Conservation (phyloP, 1,140 invertebrate species). For the Monochamus saltuarius region DNA sequence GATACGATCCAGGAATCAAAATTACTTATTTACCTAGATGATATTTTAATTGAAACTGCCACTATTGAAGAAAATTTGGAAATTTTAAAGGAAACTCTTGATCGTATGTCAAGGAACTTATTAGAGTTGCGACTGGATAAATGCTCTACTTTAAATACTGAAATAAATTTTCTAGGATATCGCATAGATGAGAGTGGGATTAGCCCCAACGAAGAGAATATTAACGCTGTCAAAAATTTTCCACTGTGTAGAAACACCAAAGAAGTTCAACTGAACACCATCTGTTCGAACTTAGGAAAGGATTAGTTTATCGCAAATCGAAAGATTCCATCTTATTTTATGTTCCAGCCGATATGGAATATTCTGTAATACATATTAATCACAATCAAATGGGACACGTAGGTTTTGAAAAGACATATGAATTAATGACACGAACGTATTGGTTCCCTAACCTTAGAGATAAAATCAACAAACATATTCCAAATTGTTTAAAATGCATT, state of each 20-base stretch:
- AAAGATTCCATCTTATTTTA: too few relatives aligned
- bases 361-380: too few relatives aligned
- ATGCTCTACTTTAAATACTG: constrained; percentile 16
- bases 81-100: too few relatives aligned
- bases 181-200: constrained; percentile 8
- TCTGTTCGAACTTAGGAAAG: too few relatives aligned
- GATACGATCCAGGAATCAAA: neutral
- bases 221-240: neutral
- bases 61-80: too few relatives aligned
- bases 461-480: constrained; percentile 14
- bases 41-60: constrained; percentile 22
- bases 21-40: constrained; percentile 24
- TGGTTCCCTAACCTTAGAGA: constrained; percentile 15
- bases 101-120: too few relatives aligned
- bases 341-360: neutral
- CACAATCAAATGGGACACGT: neutral
- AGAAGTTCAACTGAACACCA: neutral
- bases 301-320: too few relatives aligned
- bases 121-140: constrained; percentile 11
- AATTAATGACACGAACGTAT: neutral
- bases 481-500: constrained; percentile 26
- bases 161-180: constrained; percentile 26
- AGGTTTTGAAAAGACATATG: neutral
- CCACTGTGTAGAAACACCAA: constrained; percentile 9
- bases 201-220: neutral